These are phyloP conservation scores for Chelidonichthys spinosus DNA, from an alignment of 2,797 vertebrate species.

Conservation along the genomic window DNA sequence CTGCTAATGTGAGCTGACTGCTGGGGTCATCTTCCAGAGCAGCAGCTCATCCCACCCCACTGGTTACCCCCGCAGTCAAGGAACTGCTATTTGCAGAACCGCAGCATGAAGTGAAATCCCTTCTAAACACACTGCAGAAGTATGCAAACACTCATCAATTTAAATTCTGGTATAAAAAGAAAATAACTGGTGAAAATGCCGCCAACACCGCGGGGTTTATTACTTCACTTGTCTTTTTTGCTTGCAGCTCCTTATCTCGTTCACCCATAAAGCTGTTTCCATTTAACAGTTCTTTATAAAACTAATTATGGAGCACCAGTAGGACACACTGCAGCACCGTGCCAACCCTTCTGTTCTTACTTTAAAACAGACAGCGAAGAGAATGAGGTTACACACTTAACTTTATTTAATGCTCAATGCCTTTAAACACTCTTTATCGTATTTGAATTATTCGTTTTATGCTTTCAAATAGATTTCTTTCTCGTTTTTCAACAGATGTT, in stretches of 20 bases:
- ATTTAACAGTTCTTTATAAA: slow-evolving; percentile 31
- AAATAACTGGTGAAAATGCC: slow-evolving; percentile 38
- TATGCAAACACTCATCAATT: slow-evolving; percentile 45
- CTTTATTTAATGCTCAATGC: background rate
- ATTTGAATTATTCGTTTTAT: background rate
- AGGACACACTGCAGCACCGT: background rate
- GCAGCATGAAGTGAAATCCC: slow-evolving; percentile 70
- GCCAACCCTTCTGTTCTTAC: background rate
- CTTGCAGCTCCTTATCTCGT: slow-evolving; percentile 41
- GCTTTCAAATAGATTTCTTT: background rate
- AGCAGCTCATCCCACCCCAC: slow-evolving; percentile 68
- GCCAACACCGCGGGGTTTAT: background rate
- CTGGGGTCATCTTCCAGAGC: slow-evolving; percentile 75
- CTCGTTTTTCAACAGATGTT: background rate
- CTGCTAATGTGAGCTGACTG: slow-evolving; percentile 80
- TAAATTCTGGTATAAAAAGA: slow-evolving; percentile 28
- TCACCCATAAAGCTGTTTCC: slow-evolving; percentile 21
- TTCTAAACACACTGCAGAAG: slow-evolving; percentile 55
- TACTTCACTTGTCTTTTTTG: slow-evolving; percentile 25
- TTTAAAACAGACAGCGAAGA: slow-evolving; percentile 20
- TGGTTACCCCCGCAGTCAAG: slow-evolving; percentile 74
- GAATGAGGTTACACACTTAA: slow-evolving; percentile 3
- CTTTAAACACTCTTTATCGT: background rate
- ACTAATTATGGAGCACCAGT: slow-evolving; percentile 25
- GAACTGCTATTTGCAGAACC: slow-evolving; percentile 77